phyloP scores from a whole-genome alignment of 1,140 invertebrate species.

The Brachionus asplanchnoidis region DNA sequence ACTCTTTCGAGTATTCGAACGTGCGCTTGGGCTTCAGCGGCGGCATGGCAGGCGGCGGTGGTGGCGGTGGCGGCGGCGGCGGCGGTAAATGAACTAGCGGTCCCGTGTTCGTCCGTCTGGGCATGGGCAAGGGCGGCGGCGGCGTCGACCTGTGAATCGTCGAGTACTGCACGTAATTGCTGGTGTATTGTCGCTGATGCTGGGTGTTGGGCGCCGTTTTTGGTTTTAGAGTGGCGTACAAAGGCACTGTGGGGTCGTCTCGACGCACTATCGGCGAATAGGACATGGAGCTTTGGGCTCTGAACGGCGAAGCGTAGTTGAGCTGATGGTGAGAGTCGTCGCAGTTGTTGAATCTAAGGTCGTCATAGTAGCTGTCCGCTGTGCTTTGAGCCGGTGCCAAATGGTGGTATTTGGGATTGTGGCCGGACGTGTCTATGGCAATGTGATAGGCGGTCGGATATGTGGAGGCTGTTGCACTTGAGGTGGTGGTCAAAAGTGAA shows the following conservation, averaged over 20 bases:
- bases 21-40: slow-evolving; percentile 32
- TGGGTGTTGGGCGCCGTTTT: background rate
- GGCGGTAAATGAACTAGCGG: background rate
- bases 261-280: slow-evolving; percentile 26
- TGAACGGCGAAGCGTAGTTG: background rate
- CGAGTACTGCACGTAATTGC: background rate
- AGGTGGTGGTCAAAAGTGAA: slow-evolving; percentile 23
- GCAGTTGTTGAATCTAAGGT: background rate
- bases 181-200: background rate
- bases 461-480: background rate
- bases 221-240: slow-evolving; percentile 36
- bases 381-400: background rate
- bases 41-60: background rate
- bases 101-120: background rate
- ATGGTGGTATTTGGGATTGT: slow-evolving; percentile 25
- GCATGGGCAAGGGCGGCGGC: background rate
- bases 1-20: slow-evolving; percentile 21
- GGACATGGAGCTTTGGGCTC: background rate
- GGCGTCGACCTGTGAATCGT: slow-evolving; percentile 9
- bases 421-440: slow-evolving; percentile 17
- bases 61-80: background rate
- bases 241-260: slow-evolving; percentile 30
- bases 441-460: background rate
- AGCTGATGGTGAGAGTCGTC: background rate
- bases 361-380: slow-evolving; percentile 16